Evolutionary conservation across 2,797 vertebrate species (phyloP).

Genomic region (Dromococcyx pavoninus): DNA sequence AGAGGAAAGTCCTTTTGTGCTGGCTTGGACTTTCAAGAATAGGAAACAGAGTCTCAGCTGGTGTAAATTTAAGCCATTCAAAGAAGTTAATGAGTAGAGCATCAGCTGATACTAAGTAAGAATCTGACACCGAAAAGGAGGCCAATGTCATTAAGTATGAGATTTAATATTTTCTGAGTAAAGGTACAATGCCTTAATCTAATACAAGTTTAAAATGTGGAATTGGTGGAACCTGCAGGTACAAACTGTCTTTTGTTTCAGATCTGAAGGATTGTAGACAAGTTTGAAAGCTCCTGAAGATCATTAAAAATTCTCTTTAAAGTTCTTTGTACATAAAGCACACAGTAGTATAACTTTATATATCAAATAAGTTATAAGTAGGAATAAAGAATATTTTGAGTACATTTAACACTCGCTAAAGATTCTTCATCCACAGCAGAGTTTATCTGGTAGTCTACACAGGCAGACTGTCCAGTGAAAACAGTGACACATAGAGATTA

Average conservation of each 20-base stretch:
- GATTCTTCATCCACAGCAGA: not conserved
- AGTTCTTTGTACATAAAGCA: not conserved
- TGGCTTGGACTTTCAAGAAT: constrained; percentile 37
- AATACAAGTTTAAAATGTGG: not conserved
- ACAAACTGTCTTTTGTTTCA: constrained; percentile 25
- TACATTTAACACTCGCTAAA: not conserved
- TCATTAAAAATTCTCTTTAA: constrained; percentile 1
- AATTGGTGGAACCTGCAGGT: not conserved
- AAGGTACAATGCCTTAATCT: not conserved
- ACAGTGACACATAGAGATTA: constrained; percentile 8
- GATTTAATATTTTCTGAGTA: constrained; percentile 1
- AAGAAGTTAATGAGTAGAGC: not conserved
- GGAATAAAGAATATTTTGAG: not conserved
- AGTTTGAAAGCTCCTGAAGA: not conserved
- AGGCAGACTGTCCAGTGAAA: not conserved
- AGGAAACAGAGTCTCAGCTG: constrained; percentile 40
- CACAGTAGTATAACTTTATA: not conserved
- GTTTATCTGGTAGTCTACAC: not conserved
- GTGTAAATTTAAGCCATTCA: constrained; percentile 46
- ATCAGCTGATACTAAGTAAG: not conserved
- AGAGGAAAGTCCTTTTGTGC: constrained; percentile 58
- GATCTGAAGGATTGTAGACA: constrained; percentile 5
- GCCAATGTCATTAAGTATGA: not conserved
- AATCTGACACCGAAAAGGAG: not conserved
- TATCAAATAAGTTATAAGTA: not conserved